Evolutionary conservation across 2,888 invertebrate genomes (phyloP).

Genomic region (Bedellia somnulentella): DNA sequence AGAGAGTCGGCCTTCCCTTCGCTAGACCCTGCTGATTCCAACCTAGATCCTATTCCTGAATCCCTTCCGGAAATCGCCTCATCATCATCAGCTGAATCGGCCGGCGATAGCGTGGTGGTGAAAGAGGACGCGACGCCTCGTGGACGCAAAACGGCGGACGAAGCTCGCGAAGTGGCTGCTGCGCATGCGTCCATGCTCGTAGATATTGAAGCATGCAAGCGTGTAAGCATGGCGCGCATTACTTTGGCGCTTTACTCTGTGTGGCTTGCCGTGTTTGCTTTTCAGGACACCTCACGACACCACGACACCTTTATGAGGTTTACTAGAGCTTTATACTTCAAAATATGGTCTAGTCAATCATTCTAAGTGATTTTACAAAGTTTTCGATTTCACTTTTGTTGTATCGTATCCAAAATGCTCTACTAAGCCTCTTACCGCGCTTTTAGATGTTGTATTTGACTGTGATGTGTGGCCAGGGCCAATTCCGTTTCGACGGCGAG

Average conservation of each 20-base stretch:
- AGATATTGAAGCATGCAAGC: conserved; percentile 67
- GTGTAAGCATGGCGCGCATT: conserved; percentile 66
- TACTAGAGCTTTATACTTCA: too few species aligned
- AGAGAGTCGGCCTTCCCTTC: conserved; percentile 62
- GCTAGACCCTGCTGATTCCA: conserved; percentile 24
- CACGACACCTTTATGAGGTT: too few species aligned
- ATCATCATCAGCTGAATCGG: conserved; percentile 30
- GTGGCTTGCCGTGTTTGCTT: conserved; percentile 4
- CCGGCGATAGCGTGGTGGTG: conserved; percentile 49
- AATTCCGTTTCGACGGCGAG: conserved; percentile 88
- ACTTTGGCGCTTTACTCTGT: too few species aligned
- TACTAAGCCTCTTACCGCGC: too few species aligned
- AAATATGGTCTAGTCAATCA: too few species aligned
- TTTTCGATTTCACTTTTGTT: too few species aligned
- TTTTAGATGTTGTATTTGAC: too few species aligned
- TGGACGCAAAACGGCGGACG: conserved; percentile 45
- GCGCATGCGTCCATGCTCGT: conserved; percentile 57
- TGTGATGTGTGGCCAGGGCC: too few species aligned
- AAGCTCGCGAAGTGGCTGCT: conserved; percentile 51
- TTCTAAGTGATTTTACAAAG: too few species aligned
- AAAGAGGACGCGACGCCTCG: conserved; percentile 46
- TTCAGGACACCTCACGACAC: conserved; percentile 9
- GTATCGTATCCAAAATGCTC: too few species aligned
- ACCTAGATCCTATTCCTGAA: conserved; percentile 15
- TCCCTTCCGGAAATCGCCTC: conserved; percentile 19